Percentiles rank a stretch among this genome's conserved stretches.
Evolutionary conservation across 2,797 vertebrate genomes (phyloP).

Genomic region (Pangasius mekongensis): DNA sequence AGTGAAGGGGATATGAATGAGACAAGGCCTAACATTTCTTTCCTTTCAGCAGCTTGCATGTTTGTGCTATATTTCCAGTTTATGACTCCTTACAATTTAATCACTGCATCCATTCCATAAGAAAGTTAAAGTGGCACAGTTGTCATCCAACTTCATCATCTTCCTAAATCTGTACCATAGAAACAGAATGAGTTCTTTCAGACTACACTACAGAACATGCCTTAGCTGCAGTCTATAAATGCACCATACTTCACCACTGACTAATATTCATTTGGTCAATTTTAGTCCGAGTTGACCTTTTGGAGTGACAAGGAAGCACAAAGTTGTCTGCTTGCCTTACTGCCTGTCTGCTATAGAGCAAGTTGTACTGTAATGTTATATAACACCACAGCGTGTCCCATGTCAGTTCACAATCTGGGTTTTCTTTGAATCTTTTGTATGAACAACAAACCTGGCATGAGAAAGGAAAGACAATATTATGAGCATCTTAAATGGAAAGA

Average conservation of each 20-base stretch:
- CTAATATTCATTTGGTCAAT: conserved; percentile 73
- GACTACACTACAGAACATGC: background rate
- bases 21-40: conserved; percentile 62
- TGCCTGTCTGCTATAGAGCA: background rate
- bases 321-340: conserved; percentile 16
- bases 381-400: background rate
- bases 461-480: background rate
- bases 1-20: conserved; percentile 53
- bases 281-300: conserved; percentile 66
- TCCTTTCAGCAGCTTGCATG: conserved; percentile 66
- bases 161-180: conserved; percentile 63
- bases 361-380: conserved; percentile 1
- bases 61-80: conserved; percentile 57
- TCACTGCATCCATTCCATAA: conserved; percentile 69
- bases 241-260: conserved; percentile 37
- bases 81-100: conserved; percentile 69
- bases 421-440: background rate
- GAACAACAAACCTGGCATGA: background rate
- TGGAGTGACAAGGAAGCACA: conserved; percentile 53
- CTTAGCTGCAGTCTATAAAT: conserved; percentile 12
- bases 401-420: background rate
- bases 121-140: conserved; percentile 59
- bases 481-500: background rate
- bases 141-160: conserved; percentile 71
- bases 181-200: conserved; percentile 39